phyloP scores from a whole-genome alignment of 2,797 vertebrate genomes.

The Rhinogobio ventralis region DNA sequence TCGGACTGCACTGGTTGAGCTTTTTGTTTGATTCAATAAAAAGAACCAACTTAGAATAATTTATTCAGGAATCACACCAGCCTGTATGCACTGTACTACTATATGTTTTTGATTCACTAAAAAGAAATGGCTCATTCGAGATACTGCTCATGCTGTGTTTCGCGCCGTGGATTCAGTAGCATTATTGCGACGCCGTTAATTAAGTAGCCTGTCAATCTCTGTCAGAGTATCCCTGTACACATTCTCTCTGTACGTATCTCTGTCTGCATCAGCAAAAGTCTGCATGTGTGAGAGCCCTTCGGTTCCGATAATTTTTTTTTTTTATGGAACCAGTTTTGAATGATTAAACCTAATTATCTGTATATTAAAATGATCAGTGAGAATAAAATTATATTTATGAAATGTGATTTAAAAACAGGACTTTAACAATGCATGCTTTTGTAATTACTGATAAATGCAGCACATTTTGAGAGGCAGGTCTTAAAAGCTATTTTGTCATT shows the following conservation, averaged over 20 bases:
- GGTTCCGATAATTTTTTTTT: neutral
- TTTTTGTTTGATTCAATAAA: conserved; percentile 2
- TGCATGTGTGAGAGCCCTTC: neutral
- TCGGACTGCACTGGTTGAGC: neutral
- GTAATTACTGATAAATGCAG: conserved; percentile 60
- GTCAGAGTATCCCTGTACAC: neutral
- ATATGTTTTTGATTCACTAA: neutral
- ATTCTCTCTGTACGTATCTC: neutral
- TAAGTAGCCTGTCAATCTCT: neutral
- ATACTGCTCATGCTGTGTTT: neutral
- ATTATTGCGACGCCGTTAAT: neutral
- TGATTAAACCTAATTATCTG: conserved; percentile 22
- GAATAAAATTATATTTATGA: conserved; percentile 7
- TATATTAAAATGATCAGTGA: conserved; percentile 14
- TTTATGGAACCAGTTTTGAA: neutral
- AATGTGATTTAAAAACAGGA: conserved; percentile 10
- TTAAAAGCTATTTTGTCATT: conserved; percentile 67
- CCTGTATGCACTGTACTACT: too few relatives aligned
- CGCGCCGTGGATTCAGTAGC: neutral
- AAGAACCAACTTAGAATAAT: neutral
- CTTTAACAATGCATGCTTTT: conserved; percentile 50
- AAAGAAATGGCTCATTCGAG: neutral
- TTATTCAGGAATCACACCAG: neutral
- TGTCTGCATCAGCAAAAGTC: neutral
- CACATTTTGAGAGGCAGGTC: conserved; percentile 60